These are phyloP conservation scores for Neotoma lepida DNA, from an alignment of 2,113 vertebrate species.

Conservation along the genomic window DNA sequence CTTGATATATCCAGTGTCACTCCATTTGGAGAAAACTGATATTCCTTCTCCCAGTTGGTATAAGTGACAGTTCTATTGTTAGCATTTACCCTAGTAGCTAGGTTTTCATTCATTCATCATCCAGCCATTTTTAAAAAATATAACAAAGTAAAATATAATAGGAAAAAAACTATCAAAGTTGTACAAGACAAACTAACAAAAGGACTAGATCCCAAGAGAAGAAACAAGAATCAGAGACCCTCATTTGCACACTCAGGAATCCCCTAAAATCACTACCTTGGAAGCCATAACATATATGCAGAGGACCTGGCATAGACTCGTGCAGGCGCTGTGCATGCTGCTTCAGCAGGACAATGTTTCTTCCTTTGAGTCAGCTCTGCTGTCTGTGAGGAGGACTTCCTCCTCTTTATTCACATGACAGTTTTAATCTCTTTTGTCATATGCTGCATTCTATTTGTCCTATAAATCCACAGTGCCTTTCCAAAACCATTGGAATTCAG, in stretches of 20 bases:
- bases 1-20: no score
- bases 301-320: background rate
- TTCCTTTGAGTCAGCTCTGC: background rate
- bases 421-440: background rate
- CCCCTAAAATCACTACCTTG: background rate
- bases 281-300: background rate
- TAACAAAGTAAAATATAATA: no score
- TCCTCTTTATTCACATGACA: background rate
- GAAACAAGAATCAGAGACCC: background rate
- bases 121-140: no score
- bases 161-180: no score
- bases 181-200: no score
- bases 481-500: background rate
- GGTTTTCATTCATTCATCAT: no score
- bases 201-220: background rate
- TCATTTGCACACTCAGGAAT: background rate
- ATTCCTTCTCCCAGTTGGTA: no score
- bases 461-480: background rate
- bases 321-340: background rate
- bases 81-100: no score
- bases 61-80: no score
- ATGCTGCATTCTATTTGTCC: background rate
- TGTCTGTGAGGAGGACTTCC: background rate
- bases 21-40: no score
- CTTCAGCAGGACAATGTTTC: background rate